A percentile compares a stretch with the other conserved stretches of the same genome.
Conservation (phyloP, 2,113 vertebrate genomes). For the Cyphomyrus plagiostoma region DNA sequence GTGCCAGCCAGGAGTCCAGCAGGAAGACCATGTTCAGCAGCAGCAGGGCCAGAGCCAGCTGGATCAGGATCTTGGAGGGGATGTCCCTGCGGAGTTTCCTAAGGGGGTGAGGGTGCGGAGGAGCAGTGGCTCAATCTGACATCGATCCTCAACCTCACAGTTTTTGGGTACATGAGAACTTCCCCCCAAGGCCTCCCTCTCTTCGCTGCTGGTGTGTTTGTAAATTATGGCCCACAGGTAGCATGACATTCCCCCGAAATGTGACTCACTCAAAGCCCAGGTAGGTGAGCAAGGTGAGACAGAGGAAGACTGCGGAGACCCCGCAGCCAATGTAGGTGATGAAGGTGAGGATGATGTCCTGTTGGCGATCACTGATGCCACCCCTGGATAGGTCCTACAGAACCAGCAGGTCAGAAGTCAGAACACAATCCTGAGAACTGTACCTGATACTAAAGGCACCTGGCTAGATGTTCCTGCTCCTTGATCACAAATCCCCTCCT, state of each 20-base stretch:
- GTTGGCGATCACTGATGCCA: slow-evolving; percentile 39
- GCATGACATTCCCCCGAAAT: neutral
- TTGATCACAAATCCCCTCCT: neutral
- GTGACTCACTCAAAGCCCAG: slow-evolving; percentile 81
- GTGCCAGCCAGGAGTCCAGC: slow-evolving; percentile 81
- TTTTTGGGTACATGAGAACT: neutral
- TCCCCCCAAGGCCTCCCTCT: neutral
- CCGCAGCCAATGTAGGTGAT: slow-evolving; percentile 92
- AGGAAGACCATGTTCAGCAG: slow-evolving; percentile 82
- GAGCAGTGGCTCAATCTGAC: neutral
- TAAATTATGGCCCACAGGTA: neutral
- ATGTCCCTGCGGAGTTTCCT: slow-evolving; percentile 89
- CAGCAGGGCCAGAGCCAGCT: slow-evolving; percentile 79
- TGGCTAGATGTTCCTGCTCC: neutral
- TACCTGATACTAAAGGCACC: neutral
- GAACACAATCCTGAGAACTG: neutral
- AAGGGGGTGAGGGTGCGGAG: slow-evolving; percentile 15
- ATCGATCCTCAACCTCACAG: neutral
- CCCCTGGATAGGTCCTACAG: slow-evolving; percentile 74
- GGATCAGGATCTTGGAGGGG: slow-evolving; percentile 92
- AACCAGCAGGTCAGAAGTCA: neutral
- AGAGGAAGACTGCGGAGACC: slow-evolving; percentile 82
- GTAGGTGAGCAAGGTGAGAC: slow-evolving; percentile 84
- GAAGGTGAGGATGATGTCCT: slow-evolving; percentile 74
- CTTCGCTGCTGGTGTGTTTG: neutral